Base-by-base conservation (phyloP, 2,888 invertebrate species). In the Tuberolachnus salignus region DNA sequence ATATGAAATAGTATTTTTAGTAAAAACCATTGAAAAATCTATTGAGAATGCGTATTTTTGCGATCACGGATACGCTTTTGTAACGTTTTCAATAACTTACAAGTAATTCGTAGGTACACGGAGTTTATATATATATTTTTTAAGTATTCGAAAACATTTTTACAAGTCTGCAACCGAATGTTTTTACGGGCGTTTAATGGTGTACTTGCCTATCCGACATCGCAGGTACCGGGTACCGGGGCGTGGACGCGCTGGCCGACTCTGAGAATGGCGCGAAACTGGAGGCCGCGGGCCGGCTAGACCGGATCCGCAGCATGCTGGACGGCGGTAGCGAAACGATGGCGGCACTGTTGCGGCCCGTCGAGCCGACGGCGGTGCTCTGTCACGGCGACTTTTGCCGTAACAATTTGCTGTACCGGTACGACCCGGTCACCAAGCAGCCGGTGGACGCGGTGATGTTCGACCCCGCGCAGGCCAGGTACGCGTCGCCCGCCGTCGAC, bases 401-500 rank as follows among this genome's bases (percentile, higher is more conserved):
- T 10, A 83, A 83, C 81, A 83, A 83, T 72, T 63, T 83, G 80
- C 67, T 83, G 67, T 83, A 81, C 80, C 70, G 72, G 23, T 83
- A 83, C 80, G 81, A 82, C 70, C n/a, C 19, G 78, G 51, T 70
- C n/a, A 57, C 80, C 21, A 78, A 61, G 9, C 73, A 46, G 26
- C 83, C 83, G 10, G 55, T 26, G 8, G 81, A 75, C 46, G 73
- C 82, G 1, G 71, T 80, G 14, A 59, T 83, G 44, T 57, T 83
- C 42, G 83, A 83, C 73, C 66, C 82, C 53, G 82, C 81, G 23
- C 81, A 80, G 19, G 81, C 80, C 63, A 84, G 87, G 81, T 89
- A 87, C 82, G 87, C 88, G 0, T 88, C 88, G 21, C 89, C 90
- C 0, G 87, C 89, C 0, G 84, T 89, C 4, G 91, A 91, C 83